Base-by-base conservation (phyloP, 2,797 vertebrate species). In the Diplodus sargus region DNA sequence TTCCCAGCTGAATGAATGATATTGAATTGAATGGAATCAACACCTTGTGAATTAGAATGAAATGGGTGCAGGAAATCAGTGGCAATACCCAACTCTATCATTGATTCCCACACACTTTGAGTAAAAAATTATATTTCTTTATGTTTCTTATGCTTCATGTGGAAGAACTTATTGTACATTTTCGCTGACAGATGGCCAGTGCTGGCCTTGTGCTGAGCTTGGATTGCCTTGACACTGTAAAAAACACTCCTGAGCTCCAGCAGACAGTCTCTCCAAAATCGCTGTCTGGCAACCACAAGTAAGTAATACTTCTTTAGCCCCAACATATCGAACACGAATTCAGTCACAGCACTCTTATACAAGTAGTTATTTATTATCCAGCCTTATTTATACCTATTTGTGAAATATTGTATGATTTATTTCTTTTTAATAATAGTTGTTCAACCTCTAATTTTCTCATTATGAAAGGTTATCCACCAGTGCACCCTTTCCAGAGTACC, bases 161-260 rank as follows among this genome's bases (percentile, higher is more conserved):
- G 4, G 3, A 25, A 17, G 1, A 2, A 42, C 78, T 70, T 1
- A 42, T 45, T 39, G 25, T 73, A 53, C 17, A 1, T 72, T 5
- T 74, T 23, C 78, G 20, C 70, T 69, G 17, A 64, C 79, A 95
- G 92, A 91, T 94, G 88, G 87, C 81, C 28, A 59, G 23, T 3
- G 72, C 78, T 1, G 91, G 91, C 45, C 79, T 91, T 0, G 85
- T 76, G 67, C 84, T 92, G 74, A 91, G 67, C 77, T 53, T 90
- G 75, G 90, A 93, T 25, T 85, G 79, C 39, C 75, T 91, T 0
- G 87, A 91, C 52, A 54, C 53, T 74, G 53, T 92, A 2, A 89
- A 84, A 79, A 89, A 87, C 67, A 67, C 68, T 51, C 80, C 89
- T 4, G 80, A 88, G 65, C 81, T 89, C 82, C 87, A 88, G 57